Base-by-base conservation (phyloP, 2,113 vertebrate species). In the Corydoras sp. region DNA sequence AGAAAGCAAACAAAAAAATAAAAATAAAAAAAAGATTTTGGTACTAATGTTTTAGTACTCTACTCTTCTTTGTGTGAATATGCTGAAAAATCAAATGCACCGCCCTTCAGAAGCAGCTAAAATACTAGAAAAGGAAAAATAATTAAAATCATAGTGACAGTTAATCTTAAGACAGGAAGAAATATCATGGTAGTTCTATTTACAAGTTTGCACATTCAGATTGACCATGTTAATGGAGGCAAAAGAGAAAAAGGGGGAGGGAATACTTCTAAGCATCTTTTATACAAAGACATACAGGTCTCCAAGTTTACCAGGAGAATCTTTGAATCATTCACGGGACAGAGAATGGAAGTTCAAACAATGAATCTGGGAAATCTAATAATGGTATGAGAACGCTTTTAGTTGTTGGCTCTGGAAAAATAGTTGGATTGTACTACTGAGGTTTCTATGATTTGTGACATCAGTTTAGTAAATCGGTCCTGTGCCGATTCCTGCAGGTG, bases 331-430 rank as follows among this genome's bases (percentile, higher is more conserved):
- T n/a, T 51, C 71, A 55, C 72, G 3, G 58, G 60, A 75, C 74
- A 73, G 3, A 48, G 35, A 89, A 89, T 86, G 81, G 89, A 89
- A 89, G 92, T 91, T 93, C 92, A 93, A 93, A 92, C 93, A 92
- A 92, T 91, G 92, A 90, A 86, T 82, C 86, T 83, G 81, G 88
- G n/a, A 53, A 60, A 86, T 15, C 9, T 43, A 43, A 43, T 43
- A 5, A 43, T 2, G 35, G 35, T 43, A 8, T 5, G 7, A 4
- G 4, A 43, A 43, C 35, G 35, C 35, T 43, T 43, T 43, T 8
- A 43, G 35, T 43, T 43, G 35, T 5, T 2, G 35, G 35, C 35
- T 4, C 35, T 43, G 35, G 35, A 43, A 43, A 43, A 43, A 43
- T 8, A 43, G 35, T 5, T 43, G 35, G 35, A 43, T 43, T 43